Evolutionary conservation across 1,140 invertebrate genomes (phyloP), one percentile per base, ranked within the genome.

Genomic region (Semibalanus balanoides): DNA sequence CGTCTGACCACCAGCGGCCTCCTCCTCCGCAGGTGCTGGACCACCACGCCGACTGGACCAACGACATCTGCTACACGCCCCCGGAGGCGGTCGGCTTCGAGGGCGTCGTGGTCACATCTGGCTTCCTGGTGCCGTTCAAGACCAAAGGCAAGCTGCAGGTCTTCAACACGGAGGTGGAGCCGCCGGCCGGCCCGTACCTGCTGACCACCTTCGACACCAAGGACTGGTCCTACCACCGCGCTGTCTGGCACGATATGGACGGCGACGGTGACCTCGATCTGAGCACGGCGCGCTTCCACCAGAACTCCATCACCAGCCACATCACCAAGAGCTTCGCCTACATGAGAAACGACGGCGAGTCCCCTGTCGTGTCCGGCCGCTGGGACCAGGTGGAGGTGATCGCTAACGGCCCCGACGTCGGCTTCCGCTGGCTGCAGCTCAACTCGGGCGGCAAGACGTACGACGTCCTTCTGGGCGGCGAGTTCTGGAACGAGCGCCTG

Each of bases 181-280:
- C 80, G 0, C 73, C 80, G 0, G 71, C 74, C 14, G 81, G 80
- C 25, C 81, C 81, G 7, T 82, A 80, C 77, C 51, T 64, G 14
- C 51, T 64, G 1, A 64, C 14, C 51, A 25, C 51, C 1, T 19
- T 64, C 7, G 51, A 64, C 43, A 77, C 74, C 22, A 76, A 77
- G 31, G 78, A 82, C 31, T 86, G 83, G 83, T 84, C 85, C 51
- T 86, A 85, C 76, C 85, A 86, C 77, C 81, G 83, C 11, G 84
- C 84, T 11, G 11, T 81, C 27, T 86, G 84, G 83, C 81, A 82
- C 75, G 85, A 86, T 76, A 85, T 86, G 83, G 83, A 86, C 76
- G 79, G 80, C 14, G 85, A 86, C 77, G 84, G 84, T 0, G 81
- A 82, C 70, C 75, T 83, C 31, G 85, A 86, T 76, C 82, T 82